These are phyloP conservation scores for Cephus spinipes DNA, from an alignment of 2,888 invertebrate species.

Conservation along the genomic window DNA sequence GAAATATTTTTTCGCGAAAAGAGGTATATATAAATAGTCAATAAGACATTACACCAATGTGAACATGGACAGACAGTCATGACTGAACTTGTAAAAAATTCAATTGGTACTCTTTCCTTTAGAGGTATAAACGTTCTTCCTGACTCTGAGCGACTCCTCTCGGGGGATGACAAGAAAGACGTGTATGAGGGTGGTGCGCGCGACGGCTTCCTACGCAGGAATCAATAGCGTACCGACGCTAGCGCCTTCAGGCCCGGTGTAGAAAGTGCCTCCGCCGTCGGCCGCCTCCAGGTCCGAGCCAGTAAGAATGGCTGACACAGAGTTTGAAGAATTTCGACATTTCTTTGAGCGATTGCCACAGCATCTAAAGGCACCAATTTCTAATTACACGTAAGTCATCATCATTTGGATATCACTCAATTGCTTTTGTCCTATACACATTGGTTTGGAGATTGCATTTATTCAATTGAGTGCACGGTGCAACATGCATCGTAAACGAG, in stretches of 20 bases:
- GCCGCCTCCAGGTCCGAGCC: constrained; percentile 32
- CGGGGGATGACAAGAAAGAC: constrained; percentile 31
- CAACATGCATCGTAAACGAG: neutral
- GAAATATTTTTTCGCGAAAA: neutral
- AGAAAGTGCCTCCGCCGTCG: constrained; percentile 33
- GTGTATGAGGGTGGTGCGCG: constrained; percentile 46
- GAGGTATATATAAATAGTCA: neutral
- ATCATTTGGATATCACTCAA: neutral
- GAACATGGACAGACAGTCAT: neutral
- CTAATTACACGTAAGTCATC: constrained; percentile 89
- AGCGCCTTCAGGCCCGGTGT: constrained; percentile 38
- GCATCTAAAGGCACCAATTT: constrained; percentile 81
- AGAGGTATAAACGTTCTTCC: neutral
- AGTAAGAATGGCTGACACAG: constrained; percentile 86
- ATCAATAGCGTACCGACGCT: constrained; percentile 55
- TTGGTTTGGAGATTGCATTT: neutral
- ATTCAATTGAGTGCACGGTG: neutral
- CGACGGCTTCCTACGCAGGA: constrained; percentile 42
- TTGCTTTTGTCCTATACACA: neutral
- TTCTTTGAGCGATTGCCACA: constrained; percentile 86
- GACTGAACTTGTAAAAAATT: neutral
- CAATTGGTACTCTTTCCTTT: neutral
- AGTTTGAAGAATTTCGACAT: constrained; percentile 92
- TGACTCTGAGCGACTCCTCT: neutral
- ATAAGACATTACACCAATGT: neutral